Evolutionary conservation across 1,140 invertebrate genomes (phyloP).

Genomic region (Ceratoteleas bidentatus): DNA sequence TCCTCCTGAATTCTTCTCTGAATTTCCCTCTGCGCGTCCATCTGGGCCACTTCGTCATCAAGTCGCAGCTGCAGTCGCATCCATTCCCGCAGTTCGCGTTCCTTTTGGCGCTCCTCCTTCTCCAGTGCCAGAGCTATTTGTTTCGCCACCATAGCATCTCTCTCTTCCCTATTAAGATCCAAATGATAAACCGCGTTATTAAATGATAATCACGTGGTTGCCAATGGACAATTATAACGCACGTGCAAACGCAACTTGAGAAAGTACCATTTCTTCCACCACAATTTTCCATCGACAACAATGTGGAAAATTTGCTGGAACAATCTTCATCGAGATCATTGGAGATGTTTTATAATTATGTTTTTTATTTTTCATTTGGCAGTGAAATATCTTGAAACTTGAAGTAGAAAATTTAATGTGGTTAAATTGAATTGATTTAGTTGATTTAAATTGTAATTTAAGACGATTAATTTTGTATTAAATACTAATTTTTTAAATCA

Average conservation of each 20-base stretch:
- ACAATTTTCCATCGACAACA: neutral
- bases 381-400: too few species aligned
- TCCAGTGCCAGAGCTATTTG: conserved; percentile 85
- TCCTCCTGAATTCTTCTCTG: conserved; percentile 82
- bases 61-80: conserved; percentile 78
- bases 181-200: conserved; percentile 33
- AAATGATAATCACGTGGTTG: conserved; percentile 31
- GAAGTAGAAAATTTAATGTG: too few species aligned
- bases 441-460: neutral
- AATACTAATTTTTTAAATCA: too few species aligned
- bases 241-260: conserved; percentile 25
- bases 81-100: conserved; percentile 81
- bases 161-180: conserved; percentile 83
- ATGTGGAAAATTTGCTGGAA: too few species aligned
- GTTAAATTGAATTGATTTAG: too few species aligned
- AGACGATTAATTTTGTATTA: too few species aligned
- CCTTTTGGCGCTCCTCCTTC: conserved; percentile 83
- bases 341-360: too few species aligned
- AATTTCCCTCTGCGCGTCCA: conserved; percentile 75
- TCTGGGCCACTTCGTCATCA: conserved; percentile 78
- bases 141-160: conserved; percentile 86
- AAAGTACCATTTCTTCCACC: conserved; percentile 26
- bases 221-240: conserved; percentile 26
- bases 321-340: too few species aligned
- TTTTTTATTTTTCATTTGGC: too few species aligned